Percentiles rank a stretch among this genome's conserved stretches.
phyloP scores from a whole-genome alignment of 2,113 vertebrate species.

The Peromyscus polionotus region DNA sequence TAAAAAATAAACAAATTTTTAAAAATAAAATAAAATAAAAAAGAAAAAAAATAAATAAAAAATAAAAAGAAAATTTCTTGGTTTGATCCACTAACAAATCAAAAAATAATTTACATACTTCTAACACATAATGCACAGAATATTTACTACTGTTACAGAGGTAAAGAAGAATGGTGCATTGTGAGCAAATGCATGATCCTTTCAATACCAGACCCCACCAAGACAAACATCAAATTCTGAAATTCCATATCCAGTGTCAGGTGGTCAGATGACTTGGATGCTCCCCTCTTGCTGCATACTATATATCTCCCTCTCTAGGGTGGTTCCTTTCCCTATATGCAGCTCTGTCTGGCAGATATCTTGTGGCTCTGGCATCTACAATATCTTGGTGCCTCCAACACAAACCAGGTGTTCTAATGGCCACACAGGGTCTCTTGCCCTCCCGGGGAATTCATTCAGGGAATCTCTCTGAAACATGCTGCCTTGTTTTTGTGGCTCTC shows the following conservation, averaged over 20 bases:
- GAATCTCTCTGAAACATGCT: not conserved
- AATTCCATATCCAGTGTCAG: not conserved
- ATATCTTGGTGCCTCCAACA: not conserved
- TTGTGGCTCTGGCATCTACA: not conserved
- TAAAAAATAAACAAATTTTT: too few relatives aligned
- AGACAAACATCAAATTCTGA: not conserved
- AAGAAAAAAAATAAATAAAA: too few relatives aligned
- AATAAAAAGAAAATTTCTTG: not conserved
- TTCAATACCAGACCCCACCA: not conserved
- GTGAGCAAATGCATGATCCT: not conserved
- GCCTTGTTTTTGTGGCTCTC: accelerated
- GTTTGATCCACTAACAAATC: not conserved
- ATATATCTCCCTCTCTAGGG: not conserved
- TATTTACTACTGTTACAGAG: too few relatives aligned
- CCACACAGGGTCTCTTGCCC: not conserved
- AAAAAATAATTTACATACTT: not conserved
- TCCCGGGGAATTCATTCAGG: not conserved
- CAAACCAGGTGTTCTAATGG: not conserved
- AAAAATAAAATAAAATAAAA: too few relatives aligned
- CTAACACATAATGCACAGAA: not conserved
- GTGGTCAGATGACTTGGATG: not conserved
- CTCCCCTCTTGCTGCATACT: not conserved
- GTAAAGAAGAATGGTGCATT: too few relatives aligned
- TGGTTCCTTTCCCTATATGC: not conserved
- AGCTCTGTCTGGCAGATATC: not conserved